phyloP scores from a whole-genome alignment of 2,888 invertebrate species.

The Acleris holmiana region DNA sequence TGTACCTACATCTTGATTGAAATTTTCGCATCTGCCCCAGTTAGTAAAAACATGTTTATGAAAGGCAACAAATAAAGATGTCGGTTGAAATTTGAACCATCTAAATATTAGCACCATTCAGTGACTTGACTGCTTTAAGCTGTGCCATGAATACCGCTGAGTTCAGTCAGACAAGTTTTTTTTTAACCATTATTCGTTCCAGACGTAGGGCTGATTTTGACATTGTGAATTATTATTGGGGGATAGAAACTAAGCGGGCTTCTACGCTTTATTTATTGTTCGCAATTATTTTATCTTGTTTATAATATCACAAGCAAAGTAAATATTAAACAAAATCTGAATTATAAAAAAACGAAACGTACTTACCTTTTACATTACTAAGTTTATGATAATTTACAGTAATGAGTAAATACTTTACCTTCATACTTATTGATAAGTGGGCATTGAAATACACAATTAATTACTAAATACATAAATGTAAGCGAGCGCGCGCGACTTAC shows the following conservation, averaged over 20 bases:
- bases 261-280: no score
- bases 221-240: slow-evolving; percentile 33
- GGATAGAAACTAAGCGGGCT: not conserved
- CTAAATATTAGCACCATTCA: not conserved
- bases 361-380: not conserved
- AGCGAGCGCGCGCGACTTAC: no score
- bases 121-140: slow-evolving; percentile 12
- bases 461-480: no score
- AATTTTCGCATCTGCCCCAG: no score
- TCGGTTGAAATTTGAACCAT: not conserved
- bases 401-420: no score
- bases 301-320: no score
- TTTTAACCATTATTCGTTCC: slow-evolving; percentile 24
- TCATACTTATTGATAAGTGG: no score
- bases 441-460: no score
- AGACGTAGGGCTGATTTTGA: slow-evolving; percentile 36
- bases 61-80: not conserved
- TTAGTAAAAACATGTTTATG: no score
- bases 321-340: no score
- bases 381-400: not conserved
- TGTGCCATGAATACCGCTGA: slow-evolving; percentile 23
- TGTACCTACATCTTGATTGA: no score
- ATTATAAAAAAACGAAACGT: not conserved
- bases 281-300: no score
- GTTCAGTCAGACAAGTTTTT: slow-evolving; percentile 31